phyloP scores from a whole-genome alignment of 2,113 vertebrate genomes.

The Fukomys damarensis region DNA sequence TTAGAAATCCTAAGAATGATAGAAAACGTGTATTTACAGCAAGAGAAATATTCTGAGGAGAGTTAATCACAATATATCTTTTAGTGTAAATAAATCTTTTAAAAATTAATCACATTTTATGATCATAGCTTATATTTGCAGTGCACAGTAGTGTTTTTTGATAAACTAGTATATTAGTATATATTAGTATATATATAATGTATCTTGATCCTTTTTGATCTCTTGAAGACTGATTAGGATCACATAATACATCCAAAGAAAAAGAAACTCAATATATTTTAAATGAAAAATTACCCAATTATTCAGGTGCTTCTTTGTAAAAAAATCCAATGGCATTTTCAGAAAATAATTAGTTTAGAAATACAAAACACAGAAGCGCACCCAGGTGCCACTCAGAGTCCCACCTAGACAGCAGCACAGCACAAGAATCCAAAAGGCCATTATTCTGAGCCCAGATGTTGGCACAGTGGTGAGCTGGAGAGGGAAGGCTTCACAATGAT shows the following conservation, averaged over 20 bases:
- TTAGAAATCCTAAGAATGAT: background rate
- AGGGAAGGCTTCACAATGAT: too few relatives aligned
- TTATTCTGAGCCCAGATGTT: too few relatives aligned
- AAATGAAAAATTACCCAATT: background rate
- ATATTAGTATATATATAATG: background rate
- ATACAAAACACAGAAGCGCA: background rate
- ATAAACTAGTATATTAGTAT: too few relatives aligned
- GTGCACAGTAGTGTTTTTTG: background rate
- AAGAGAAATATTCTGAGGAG: background rate
- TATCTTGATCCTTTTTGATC: background rate
- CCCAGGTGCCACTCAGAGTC: too few relatives aligned
- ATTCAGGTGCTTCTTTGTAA: background rate
- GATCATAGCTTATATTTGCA: background rate
- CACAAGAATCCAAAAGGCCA: too few relatives aligned
- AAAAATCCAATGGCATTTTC: background rate
- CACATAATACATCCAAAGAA: background rate
- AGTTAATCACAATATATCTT: background rate
- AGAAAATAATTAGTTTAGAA: background rate
- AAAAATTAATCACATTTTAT: background rate
- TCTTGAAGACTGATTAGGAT: background rate
- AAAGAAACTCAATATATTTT: background rate
- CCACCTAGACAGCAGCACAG: too few relatives aligned
- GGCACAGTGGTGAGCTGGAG: too few relatives aligned
- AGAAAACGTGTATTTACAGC: background rate
- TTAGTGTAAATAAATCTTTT: background rate